phyloP scores from a whole-genome alignment of 2,113 vertebrate genomes.

The Dascyllus trimaculatus region DNA sequence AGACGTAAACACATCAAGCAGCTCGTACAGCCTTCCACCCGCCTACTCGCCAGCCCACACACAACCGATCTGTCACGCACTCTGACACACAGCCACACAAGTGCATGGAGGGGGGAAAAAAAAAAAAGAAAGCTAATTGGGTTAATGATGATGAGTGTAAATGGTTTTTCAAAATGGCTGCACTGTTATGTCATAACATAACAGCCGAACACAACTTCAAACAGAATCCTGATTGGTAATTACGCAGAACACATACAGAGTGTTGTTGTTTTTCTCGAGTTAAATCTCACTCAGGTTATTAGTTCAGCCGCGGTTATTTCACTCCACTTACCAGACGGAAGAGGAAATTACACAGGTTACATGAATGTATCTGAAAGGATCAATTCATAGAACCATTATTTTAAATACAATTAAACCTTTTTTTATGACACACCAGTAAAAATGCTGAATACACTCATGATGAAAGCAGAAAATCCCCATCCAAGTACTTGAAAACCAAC shows the following conservation, averaged over 20 bases:
- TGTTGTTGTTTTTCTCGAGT: not conserved
- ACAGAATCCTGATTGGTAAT: not conserved
- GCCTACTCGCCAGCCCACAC: slow-evolving; percentile 18
- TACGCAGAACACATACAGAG: not conserved
- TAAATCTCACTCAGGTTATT: not conserved
- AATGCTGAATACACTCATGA: too few species aligned
- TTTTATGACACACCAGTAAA: too few species aligned
- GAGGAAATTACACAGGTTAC: too few species aligned
- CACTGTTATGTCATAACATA: not conserved
- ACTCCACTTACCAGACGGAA: too few species aligned
- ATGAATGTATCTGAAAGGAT: too few species aligned
- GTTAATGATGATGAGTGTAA: slow-evolving; percentile 30
- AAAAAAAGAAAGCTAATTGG: slow-evolving; percentile 15
- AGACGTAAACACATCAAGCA: slow-evolving; percentile 1
- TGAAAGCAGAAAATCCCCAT: too few species aligned
- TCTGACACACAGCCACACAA: not conserved
- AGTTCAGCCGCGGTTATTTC: not conserved
- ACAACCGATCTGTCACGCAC: slow-evolving; percentile 28
- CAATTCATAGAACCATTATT: too few species aligned
- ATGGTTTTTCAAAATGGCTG: slow-evolving; percentile 21
- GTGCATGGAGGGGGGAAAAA: not conserved
- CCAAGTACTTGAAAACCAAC: too few species aligned
- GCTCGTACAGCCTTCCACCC: slow-evolving; percentile 14
- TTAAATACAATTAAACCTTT: too few species aligned
- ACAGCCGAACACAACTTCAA: not conserved